Conservation (phyloP, 1,140 invertebrate genomes). For the Achatina immaculata region DNA sequence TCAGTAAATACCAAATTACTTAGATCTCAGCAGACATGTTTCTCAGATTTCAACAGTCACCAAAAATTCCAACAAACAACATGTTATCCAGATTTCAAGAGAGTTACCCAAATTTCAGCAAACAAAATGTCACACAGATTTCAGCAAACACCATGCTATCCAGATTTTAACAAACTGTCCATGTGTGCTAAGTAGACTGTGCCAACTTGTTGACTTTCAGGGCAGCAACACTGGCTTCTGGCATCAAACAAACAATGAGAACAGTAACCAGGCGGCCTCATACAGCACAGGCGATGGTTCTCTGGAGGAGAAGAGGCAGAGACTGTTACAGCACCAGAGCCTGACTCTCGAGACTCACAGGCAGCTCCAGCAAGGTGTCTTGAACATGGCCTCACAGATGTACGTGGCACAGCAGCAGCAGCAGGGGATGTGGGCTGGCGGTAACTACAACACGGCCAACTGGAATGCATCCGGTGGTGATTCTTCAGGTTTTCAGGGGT, state of each 20-base stretch:
- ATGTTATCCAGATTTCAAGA: no score
- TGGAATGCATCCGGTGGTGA: slow-evolving; percentile 17
- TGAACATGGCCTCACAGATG: slow-evolving; percentile 24
- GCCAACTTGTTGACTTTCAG: no score
- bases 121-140: no score
- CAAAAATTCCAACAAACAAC: no score
- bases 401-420: neutral
- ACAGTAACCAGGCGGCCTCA: neutral
- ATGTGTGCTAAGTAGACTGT: no score
- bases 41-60: no score
- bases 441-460: neutral
- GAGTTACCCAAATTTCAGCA: no score
- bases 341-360: slow-evolving; percentile 6
- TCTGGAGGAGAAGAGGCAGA: slow-evolving; percentile 17
- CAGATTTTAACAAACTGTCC: no score
- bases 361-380: slow-evolving; percentile 19
- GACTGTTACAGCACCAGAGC: slow-evolving; percentile 23
- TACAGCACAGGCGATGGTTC: neutral
- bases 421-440: neutral
- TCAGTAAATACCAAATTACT: no score
- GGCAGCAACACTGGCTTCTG: slow-evolving; percentile 1
- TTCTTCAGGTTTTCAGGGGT: neutral
- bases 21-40: no score
- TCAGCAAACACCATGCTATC: no score
- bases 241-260: neutral